Percentiles rank a stretch among this genome's conserved stretches.
Evolutionary conservation across 2,113 vertebrate species (phyloP).

Genomic region (Apeltes quadracus): DNA sequence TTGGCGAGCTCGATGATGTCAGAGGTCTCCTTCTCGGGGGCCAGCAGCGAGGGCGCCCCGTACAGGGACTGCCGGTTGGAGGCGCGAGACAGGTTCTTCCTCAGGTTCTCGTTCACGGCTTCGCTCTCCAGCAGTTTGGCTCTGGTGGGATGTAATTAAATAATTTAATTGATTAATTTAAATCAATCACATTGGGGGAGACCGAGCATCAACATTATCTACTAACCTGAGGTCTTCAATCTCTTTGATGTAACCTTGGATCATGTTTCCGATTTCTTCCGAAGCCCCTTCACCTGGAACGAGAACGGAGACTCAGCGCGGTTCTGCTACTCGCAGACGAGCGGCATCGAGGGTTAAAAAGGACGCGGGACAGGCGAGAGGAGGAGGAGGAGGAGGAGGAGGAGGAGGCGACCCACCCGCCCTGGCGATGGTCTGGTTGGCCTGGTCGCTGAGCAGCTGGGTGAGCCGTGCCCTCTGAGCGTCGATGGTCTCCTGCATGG

Average conservation of each 20-base stretch:
- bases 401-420: constrained; percentile 83
- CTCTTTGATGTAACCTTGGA: constrained; percentile 97
- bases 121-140: constrained; percentile 96
- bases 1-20: constrained; percentile 96
- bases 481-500: constrained; percentile 97
- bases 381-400: too few species aligned
- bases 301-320: constrained; percentile 1
- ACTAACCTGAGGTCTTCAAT: constrained; percentile 95
- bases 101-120: constrained; percentile 91
- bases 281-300: constrained; percentile 92
- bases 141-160: constrained; percentile 78
- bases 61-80: constrained; percentile 87
- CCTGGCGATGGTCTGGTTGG: constrained; percentile 88
- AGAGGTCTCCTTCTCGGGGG: constrained; percentile 89
- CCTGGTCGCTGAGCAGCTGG: constrained; percentile 91
- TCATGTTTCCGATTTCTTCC: constrained; percentile 98
- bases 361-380: neutral
- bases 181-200: too few species aligned
- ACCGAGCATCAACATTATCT: neutral
- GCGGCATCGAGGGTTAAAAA: neutral
- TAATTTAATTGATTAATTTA: too few species aligned
- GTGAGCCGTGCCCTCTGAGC: constrained; percentile 88
- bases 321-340: neutral
- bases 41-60: constrained; percentile 81
- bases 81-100: constrained; percentile 89